Evolutionary conservation across 2,797 vertebrate genomes (phyloP).

Genomic region (Toxotes lorentzi): DNA sequence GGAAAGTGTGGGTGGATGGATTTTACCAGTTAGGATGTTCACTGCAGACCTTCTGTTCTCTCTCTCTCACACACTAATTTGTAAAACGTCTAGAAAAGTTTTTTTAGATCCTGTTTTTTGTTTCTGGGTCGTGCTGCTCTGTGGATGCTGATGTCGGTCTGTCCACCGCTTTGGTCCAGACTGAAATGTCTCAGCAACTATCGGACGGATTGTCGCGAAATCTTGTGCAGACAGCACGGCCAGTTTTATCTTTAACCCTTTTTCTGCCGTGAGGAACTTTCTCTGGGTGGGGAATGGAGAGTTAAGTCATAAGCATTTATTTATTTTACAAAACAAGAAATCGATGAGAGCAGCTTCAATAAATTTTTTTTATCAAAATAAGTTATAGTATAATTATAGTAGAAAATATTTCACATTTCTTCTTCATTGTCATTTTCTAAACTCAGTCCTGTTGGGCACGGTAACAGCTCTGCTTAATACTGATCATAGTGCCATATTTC

Average conservation of each 20-base stretch:
- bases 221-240: too few species aligned
- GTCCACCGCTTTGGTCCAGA: too few species aligned
- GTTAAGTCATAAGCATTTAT: background rate
- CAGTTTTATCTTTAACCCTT: background rate
- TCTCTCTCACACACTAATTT: too few species aligned
- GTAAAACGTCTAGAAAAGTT: too few species aligned
- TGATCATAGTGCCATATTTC: background rate
- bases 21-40: background rate
- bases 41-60: too few species aligned
- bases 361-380: slow-evolving; percentile 68
- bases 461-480: background rate
- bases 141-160: too few species aligned
- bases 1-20: background rate
- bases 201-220: too few species aligned
- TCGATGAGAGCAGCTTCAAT: slow-evolving; percentile 2
- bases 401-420: slow-evolving; percentile 36
- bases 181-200: too few species aligned
- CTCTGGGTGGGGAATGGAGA: too few species aligned
- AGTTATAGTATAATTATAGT: slow-evolving; percentile 63
- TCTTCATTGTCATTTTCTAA: background rate
- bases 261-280: too few species aligned
- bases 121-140: too few species aligned
- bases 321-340: background rate
- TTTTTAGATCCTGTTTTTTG: too few species aligned
- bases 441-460: slow-evolving; percentile 17